These are phyloP conservation scores for Andricus quercusramuli DNA, from an alignment of 2,888 invertebrate species.

Conservation along the genomic window DNA sequence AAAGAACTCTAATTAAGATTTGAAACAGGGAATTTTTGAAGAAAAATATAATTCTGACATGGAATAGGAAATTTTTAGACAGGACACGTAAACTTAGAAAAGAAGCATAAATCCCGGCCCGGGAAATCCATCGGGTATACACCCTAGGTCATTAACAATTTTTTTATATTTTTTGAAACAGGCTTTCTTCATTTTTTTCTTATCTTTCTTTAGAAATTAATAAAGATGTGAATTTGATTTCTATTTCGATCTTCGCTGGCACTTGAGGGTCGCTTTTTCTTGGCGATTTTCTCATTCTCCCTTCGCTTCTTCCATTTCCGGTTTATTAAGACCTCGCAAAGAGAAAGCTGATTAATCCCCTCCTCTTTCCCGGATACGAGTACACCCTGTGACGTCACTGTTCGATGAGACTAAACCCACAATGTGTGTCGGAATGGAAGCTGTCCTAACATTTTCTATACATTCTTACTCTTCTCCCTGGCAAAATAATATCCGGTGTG, in stretches of 20 bases:
- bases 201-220: not conserved
- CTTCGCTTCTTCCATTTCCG: conserved; percentile 31
- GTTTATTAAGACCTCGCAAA: conserved; percentile 29
- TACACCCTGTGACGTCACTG: conserved; percentile 7
- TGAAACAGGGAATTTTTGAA: too few relatives aligned
- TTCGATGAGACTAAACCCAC: not conserved
- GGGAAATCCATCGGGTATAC: too few relatives aligned
- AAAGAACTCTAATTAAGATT: too few relatives aligned
- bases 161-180: too few relatives aligned
- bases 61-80: too few relatives aligned
- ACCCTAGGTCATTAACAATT: too few relatives aligned
- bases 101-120: too few relatives aligned
- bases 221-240: conserved; percentile 22
- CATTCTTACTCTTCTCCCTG: conserved; percentile 3
- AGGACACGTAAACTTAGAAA: too few relatives aligned
- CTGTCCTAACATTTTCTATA: not conserved
- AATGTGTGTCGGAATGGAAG: conserved; percentile 14
- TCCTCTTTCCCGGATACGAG: conserved; percentile 23
- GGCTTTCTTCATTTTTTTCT: not conserved
- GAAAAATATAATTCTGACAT: too few relatives aligned
- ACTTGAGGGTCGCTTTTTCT: conserved; percentile 33
- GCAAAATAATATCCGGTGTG: conserved; percentile 33
- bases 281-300: conserved; percentile 33
- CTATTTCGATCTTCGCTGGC: not conserved
- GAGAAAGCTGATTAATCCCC: conserved; percentile 28